Evolutionary conservation across 2,797 vertebrate genomes (phyloP).

Genomic region (Lepidocolaptes lacrymiger): DNA sequence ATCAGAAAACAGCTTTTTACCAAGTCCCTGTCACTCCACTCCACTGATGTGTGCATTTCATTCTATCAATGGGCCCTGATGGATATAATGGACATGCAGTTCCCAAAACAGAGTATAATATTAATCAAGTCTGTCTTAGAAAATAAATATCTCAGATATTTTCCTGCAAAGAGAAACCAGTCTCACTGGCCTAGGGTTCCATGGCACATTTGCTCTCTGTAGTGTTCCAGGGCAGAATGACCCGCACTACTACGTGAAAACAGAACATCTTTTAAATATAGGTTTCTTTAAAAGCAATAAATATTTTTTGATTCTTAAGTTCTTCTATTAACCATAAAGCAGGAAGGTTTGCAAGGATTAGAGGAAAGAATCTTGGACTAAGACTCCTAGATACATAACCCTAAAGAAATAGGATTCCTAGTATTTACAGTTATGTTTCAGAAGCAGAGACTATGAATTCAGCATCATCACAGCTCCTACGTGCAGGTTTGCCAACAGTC

Average conservation of each 20-base stretch:
- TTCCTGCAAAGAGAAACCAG: conserved; percentile 28
- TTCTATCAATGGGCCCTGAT: neutral
- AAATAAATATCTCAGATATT: conserved; percentile 57
- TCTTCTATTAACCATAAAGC: conserved; percentile 73
- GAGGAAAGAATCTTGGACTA: conserved; percentile 52
- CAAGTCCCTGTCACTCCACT: conserved; percentile 11
- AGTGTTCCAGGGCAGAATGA: conserved; percentile 51
- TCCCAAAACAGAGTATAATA: neutral
- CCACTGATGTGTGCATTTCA: neutral
- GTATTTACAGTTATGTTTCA: conserved; percentile 45
- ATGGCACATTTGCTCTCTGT: conserved; percentile 47
- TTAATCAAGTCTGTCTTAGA: conserved; percentile 42
- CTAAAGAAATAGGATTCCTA: conserved; percentile 57
- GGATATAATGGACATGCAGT: neutral
- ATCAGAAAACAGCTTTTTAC: conserved; percentile 49
- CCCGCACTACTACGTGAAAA: conserved; percentile 46
- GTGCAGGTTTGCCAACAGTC: conserved; percentile 4
- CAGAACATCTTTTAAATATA: conserved; percentile 74
- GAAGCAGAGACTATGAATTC: conserved; percentile 50
- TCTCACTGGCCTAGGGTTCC: conserved; percentile 28
- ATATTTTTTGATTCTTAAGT: conserved; percentile 75
- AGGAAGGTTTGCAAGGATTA: conserved; percentile 50
- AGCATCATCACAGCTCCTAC: neutral
- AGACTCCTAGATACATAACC: conserved; percentile 55
- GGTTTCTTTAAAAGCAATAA: conserved; percentile 80